A percentile compares a stretch with the other conserved stretches of the same genome.
Conservation (phyloP, 2,888 invertebrate species). For the Celastrina argiolus region DNA sequence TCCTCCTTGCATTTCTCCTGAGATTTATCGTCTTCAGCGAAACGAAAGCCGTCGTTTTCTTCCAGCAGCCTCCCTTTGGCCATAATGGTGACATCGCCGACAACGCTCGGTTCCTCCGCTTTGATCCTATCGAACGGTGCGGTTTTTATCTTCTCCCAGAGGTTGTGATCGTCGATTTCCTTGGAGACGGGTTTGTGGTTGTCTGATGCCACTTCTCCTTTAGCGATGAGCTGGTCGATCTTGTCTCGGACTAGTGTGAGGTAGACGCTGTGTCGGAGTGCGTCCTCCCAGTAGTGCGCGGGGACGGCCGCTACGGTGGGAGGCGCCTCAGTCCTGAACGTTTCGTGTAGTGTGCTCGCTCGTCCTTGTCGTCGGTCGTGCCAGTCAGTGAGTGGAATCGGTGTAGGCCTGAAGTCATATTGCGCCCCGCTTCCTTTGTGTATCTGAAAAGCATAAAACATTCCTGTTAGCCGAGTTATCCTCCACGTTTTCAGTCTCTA, state of each 20-base stretch:
- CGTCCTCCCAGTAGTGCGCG: constrained; percentile 81
- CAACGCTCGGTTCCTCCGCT: constrained; percentile 66
- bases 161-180: constrained; percentile 62
- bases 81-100: constrained; percentile 81
- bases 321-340: constrained; percentile 43
- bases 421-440: constrained; percentile 48
- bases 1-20: constrained; percentile 58
- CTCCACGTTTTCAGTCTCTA: not conserved
- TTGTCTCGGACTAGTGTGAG: constrained; percentile 79
- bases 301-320: constrained; percentile 46
- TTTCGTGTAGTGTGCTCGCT: constrained; percentile 50
- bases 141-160: constrained; percentile 70
- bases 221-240: constrained; percentile 69
- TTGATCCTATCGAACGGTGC: constrained; percentile 63
- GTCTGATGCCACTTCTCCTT: constrained; percentile 49
- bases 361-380: constrained; percentile 41
- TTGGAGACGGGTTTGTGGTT: constrained; percentile 45
- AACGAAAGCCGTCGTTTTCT: constrained; percentile 70
- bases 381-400: constrained; percentile 65
- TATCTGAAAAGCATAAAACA: constrained; percentile 48
- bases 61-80: constrained; percentile 81
- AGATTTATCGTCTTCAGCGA: constrained; percentile 68
- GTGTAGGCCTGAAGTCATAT: constrained; percentile 62
- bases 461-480: not conserved
- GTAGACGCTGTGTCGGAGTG: constrained; percentile 82